Conservation (phyloP, 1,140 invertebrate species). For the Caerostris darwini region DNA sequence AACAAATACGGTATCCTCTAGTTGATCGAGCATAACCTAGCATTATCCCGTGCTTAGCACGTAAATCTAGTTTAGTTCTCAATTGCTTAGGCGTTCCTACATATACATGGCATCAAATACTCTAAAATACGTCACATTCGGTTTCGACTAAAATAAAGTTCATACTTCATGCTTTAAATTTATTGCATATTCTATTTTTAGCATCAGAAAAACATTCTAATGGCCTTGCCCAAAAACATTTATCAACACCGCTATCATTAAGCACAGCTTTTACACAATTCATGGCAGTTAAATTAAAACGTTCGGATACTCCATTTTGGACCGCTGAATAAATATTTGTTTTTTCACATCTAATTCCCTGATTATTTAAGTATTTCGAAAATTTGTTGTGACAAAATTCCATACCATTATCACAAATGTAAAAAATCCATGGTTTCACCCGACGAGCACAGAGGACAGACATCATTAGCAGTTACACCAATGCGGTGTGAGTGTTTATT, state of each 20-base stretch:
- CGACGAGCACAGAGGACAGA: too few relatives aligned
- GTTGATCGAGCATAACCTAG: conserved; percentile 15
- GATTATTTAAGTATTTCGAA: background rate
- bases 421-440: too few relatives aligned
- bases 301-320: background rate
- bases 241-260: background rate
- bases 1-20: conserved; percentile 29
- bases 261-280: background rate
- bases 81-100: conserved; percentile 10
- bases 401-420: background rate
- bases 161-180: background rate
- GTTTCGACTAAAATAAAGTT: background rate
- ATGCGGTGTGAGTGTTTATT: too few relatives aligned
- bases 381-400: background rate
- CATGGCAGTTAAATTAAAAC: background rate
- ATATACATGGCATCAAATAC: conserved; percentile 31
- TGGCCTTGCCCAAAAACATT: conserved; percentile 19
- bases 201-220: background rate
- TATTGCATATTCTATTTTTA: background rate
- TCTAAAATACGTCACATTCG: conserved; percentile 2
- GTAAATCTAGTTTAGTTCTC: background rate
- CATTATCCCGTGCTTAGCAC: conserved; percentile 14
- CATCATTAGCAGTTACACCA: too few relatives aligned
- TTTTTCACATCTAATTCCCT: background rate
- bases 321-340: background rate